Conservation (phyloP, 2,113 vertebrate genomes). For the Todiramphus chloris region DNA sequence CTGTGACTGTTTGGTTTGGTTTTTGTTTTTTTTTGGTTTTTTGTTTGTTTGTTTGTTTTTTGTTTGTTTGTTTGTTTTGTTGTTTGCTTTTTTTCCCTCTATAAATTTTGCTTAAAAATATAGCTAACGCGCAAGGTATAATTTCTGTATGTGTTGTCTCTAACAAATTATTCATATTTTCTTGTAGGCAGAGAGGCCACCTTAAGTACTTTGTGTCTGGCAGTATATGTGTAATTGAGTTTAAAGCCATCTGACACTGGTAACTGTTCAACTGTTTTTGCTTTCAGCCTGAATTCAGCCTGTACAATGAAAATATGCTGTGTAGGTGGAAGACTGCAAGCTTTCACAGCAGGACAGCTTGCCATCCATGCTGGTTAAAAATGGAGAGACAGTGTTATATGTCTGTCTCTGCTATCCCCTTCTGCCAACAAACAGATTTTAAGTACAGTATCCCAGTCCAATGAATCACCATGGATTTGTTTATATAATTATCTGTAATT, state of each 20-base stretch:
- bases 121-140: neutral
- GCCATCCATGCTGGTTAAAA: neutral
- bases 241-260: neutral
- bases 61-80: too few species aligned
- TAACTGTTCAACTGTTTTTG: neutral
- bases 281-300: conserved; percentile 1
- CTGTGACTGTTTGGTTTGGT: neutral
- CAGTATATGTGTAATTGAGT: neutral
- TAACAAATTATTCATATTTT: neutral
- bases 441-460: neutral
- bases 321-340: neutral
- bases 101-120: neutral
- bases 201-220: neutral
- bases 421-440: neutral
- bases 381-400: neutral
- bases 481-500: neutral
- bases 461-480: neutral
- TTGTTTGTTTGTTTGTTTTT: too few species aligned
- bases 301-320: neutral
- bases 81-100: neutral
- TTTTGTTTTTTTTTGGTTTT: too few species aligned
- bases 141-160: neutral
- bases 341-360: neutral
- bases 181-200: neutral
- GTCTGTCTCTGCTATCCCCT: neutral